Evolutionary conservation across 2,888 invertebrate genomes (phyloP).

Genomic region (Phorcus lineatus): DNA sequence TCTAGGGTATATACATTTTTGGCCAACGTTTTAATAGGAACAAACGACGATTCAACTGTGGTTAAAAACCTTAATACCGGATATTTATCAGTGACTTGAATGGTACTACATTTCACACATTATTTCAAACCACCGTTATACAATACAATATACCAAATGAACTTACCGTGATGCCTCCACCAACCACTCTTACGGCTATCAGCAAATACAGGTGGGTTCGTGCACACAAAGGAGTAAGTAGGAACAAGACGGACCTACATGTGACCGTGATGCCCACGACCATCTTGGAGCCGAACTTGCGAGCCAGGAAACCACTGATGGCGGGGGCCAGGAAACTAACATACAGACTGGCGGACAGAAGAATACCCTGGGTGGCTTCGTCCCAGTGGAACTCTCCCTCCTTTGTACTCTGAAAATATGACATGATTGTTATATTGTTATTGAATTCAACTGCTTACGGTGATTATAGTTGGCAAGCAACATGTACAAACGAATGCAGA

Average conservation of each 20-base stretch:
- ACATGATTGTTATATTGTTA: too few species aligned
- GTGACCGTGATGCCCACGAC: not conserved
- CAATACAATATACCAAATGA: too few species aligned
- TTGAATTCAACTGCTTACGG: too few species aligned
- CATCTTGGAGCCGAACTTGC: not conserved
- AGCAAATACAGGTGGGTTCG: not conserved
- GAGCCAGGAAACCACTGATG: not conserved
- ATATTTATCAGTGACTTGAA: too few species aligned
- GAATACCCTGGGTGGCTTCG: not conserved
- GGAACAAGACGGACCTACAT: not conserved
- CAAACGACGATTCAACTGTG: too few species aligned
- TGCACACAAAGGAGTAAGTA: conserved; percentile 18
- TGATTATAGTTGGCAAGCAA: too few species aligned
- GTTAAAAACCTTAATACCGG: too few species aligned
- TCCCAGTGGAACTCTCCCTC: conserved; percentile 23
- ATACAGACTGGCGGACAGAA: not conserved
- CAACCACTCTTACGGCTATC: not conserved
- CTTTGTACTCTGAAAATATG: not conserved
- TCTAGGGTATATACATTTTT: too few species aligned
- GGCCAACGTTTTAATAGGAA: too few species aligned
- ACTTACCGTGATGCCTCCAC: not conserved
- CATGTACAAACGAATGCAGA: too few species aligned
- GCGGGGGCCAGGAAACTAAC: not conserved
- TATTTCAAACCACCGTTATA: too few species aligned
- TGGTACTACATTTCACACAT: too few species aligned